phyloP scores from a whole-genome alignment of 2,113 vertebrate genomes.

The Sarotherodon lohbergeri region DNA sequence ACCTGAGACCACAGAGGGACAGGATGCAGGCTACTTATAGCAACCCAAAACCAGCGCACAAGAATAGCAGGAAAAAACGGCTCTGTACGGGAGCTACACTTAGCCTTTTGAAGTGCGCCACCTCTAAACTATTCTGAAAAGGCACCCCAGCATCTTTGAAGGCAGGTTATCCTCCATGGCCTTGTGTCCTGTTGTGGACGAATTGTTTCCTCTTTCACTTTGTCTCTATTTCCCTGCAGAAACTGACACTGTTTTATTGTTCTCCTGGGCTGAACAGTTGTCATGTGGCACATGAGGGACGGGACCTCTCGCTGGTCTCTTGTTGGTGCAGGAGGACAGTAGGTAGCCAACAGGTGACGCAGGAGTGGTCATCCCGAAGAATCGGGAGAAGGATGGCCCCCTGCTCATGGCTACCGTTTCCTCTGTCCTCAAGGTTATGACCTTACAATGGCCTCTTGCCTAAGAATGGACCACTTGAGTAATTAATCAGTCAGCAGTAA shows the following conservation, averaged over 20 bases:
- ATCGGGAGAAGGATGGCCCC: slow-evolving; percentile 63
- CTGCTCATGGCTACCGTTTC: slow-evolving; percentile 57
- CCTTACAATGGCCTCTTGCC: slow-evolving; percentile 52
- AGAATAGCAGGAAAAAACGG: slow-evolving; percentile 98
- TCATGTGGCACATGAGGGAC: background rate
- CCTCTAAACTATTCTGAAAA: slow-evolving; percentile 89
- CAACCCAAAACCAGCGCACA: slow-evolving; percentile 80
- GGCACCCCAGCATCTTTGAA: slow-evolving; percentile 91
- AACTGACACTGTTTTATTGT: slow-evolving; percentile 80
- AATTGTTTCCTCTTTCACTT: slow-evolving; percentile 96
- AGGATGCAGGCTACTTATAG: slow-evolving; percentile 99
- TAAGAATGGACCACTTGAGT: slow-evolving; percentile 53
- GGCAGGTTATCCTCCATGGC: slow-evolving; percentile 88
- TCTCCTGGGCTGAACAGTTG: slow-evolving; percentile 48
- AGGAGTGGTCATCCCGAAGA: slow-evolving; percentile 32
- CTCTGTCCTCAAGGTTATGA: slow-evolving; percentile 59
- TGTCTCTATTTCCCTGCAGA: slow-evolving; percentile 81
- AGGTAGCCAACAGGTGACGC: slow-evolving; percentile 51
- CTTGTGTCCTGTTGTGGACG: slow-evolving; percentile 86
- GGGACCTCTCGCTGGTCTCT: slow-evolving; percentile 14
- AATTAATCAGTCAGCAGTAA: slow-evolving; percentile 55
- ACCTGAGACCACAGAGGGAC: slow-evolving; percentile 93
- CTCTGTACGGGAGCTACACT: slow-evolving; percentile 69
- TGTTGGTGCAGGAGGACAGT: slow-evolving; percentile 10
- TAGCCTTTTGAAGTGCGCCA: slow-evolving; percentile 91